Evolutionary conservation across 2,113 vertebrate genomes (phyloP), one percentile per base, ranked within the genome.

Genomic region (Oryzias curvinotus): DNA sequence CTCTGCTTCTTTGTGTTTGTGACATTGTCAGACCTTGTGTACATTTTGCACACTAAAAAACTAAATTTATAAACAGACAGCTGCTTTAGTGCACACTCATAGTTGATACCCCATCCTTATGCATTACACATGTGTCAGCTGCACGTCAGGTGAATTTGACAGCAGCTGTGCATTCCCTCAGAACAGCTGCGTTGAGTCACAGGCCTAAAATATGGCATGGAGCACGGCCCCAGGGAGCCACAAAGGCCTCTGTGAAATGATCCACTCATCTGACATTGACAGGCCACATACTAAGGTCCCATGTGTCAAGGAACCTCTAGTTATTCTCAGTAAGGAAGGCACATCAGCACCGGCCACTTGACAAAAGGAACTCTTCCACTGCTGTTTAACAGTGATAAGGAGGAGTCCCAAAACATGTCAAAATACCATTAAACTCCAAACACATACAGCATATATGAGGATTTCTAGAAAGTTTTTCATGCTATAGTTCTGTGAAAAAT

Each of bases 81-180:
- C 56, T 54, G 43, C 23, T 47, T 25, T 52, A 56, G 21, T 45
- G 13, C 48, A 60, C 18, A 14, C 43, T 57, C 43, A 46, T 62
- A 63, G 30, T 51, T 30, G 65, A 52, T 58, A 51, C 23, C 55
- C 14, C n/a, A 1, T 64, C 46, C 36, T 16, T 52, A 54, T 41
- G 28, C 23, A 26, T 62, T 50, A 72, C 68, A 59, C 58, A 51
- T 23, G 52, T 73, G 49, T 65, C 77, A 52, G 76, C 57, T 68
- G 52, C 53, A 61, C 75, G 78, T 76, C 87, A 84, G 78, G 83
- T 83, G 84, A 81, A 67, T 65, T 30, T 28, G 44, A 75, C 71
- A 78, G 65, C 90, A 87, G 85, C 89, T 88, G 86, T 75, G 82
- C 19, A 21, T 69, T 61, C 63, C 76, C 75, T 81, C 75, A 62